A percentile compares a stretch with the other conserved stretches of the same genome.
These are phyloP conservation scores for Pandemis cinnamomeana DNA, from an alignment of 2,888 invertebrate species.

Conservation along the genomic window DNA sequence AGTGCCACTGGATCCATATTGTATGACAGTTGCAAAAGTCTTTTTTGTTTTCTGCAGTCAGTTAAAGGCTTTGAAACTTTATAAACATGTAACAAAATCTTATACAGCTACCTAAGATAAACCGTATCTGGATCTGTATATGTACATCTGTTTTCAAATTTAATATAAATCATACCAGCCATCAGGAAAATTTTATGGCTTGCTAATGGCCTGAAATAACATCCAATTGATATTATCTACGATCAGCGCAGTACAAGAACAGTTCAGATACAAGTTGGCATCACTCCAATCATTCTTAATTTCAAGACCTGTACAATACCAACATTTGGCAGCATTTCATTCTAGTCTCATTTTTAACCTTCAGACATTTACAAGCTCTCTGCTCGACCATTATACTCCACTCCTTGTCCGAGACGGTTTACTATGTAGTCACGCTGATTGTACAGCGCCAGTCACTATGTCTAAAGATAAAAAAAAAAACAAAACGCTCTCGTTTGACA, in stretches of 20 bases:
- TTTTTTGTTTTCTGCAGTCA: too few species aligned
- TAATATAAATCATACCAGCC: neutral
- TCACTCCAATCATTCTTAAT: slow-evolving; percentile 67
- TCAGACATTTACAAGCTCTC: slow-evolving; percentile 63
- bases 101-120: neutral
- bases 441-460: too few species aligned
- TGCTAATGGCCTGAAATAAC: slow-evolving; percentile 19
- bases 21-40: neutral
- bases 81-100: neutral
- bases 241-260: slow-evolving; percentile 28
- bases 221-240: slow-evolving; percentile 25
- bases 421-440: too few species aligned
- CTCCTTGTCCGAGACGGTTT: too few species aligned
- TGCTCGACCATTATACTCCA: slow-evolving; percentile 49
- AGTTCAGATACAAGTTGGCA: slow-evolving; percentile 58
- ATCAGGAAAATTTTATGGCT: slow-evolving; percentile 6
- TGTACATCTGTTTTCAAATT: slow-evolving; percentile 1
- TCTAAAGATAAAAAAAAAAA: too few species aligned
- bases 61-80: neutral
- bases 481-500: too few species aligned
- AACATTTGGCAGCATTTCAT: slow-evolving; percentile 74
- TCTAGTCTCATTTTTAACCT: slow-evolving; percentile 70
- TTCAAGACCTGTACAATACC: slow-evolving; percentile 61
- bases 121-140: neutral
- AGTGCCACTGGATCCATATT: neutral